These are phyloP conservation scores for Adelges cooleyi DNA, from an alignment of 1,140 invertebrate genomes.

Conservation along the genomic window DNA sequence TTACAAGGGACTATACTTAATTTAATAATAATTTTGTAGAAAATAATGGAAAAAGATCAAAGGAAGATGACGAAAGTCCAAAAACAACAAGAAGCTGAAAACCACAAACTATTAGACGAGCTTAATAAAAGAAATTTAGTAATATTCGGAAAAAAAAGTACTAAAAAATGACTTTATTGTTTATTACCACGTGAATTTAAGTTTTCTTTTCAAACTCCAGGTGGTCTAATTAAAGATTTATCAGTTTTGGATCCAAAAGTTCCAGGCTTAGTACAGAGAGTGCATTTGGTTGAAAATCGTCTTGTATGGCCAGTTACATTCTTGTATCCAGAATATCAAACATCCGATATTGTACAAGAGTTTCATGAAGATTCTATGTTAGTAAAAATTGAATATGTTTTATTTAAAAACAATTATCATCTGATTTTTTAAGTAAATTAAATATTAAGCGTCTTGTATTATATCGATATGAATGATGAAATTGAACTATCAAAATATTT, in stretches of 20 bases:
- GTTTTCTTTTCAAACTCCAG: too few relatives aligned
- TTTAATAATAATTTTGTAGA: too few relatives aligned
- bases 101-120: conserved; percentile 25
- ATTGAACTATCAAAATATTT: not conserved
- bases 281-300: conserved; percentile 46
- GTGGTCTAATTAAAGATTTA: conserved; percentile 12
- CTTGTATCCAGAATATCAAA: conserved; percentile 66
- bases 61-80: conserved; percentile 34
- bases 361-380: conserved; percentile 61
- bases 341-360: conserved; percentile 59
- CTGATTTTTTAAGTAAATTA: too few relatives aligned
- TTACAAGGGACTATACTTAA: too few relatives aligned
- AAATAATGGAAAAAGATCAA: conserved; percentile 38
- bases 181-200: too few relatives aligned
- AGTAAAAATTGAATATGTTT: conserved; percentile 32
- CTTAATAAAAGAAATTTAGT: conserved; percentile 24
- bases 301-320: conserved; percentile 73
- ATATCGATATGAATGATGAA: not conserved
- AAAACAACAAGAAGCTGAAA: conserved; percentile 33
- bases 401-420: too few relatives aligned
- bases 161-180: not conserved
- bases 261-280: conserved; percentile 48
- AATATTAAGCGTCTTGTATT: too few relatives aligned
- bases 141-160: conserved; percentile 2
- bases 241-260: conserved; percentile 40